phyloP scores from a whole-genome alignment of 2,113 vertebrate genomes.

The Pristiophorus japonicus region DNA sequence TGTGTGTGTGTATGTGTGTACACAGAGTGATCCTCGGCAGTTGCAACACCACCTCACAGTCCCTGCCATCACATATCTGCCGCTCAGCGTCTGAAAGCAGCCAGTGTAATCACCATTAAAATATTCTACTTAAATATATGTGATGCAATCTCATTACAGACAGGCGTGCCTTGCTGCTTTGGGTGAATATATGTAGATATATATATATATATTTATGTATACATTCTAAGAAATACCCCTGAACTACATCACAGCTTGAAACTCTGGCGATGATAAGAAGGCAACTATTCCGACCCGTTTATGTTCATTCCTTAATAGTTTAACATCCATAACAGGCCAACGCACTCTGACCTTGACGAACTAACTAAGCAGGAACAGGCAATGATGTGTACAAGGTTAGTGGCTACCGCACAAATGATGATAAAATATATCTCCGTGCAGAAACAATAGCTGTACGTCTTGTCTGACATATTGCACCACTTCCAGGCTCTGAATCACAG shows the following conservation, averaged over 20 bases:
- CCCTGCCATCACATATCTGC: background rate
- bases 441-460: slow-evolving; percentile 37
- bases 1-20: no score
- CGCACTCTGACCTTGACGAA: slow-evolving; percentile 35
- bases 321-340: slow-evolving; percentile 33
- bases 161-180: background rate
- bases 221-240: background rate
- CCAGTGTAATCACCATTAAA: background rate
- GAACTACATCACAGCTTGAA: background rate
- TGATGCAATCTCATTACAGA: slow-evolving; percentile 9
- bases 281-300: background rate
- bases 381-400: slow-evolving; percentile 38
- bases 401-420: slow-evolving; percentile 34
- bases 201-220: no score
- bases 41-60: background rate
- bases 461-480: slow-evolving; percentile 33
- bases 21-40: background rate
- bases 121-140: background rate
- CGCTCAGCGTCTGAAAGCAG: background rate
- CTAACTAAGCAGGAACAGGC: slow-evolving; percentile 36
- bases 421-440: slow-evolving; percentile 23
- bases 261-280: background rate
- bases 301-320: slow-evolving; percentile 33
- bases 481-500: slow-evolving; percentile 29
- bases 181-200: background rate